Base-by-base conservation (phyloP, 1,140 invertebrate genomes). In the Zaprionus ghesquierei region DNA sequence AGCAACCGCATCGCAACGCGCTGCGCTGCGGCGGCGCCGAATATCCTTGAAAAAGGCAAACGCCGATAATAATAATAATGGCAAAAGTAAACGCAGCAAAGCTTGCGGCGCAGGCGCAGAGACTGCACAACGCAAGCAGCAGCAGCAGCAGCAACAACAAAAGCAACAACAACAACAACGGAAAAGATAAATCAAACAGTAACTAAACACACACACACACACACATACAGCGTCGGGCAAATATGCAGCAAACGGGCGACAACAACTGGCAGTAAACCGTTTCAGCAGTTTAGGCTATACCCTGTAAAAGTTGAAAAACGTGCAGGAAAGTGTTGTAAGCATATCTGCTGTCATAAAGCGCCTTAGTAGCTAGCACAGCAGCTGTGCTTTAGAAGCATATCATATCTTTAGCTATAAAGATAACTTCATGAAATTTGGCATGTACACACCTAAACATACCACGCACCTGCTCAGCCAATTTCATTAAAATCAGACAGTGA, bases 161-260 rank as follows among this genome's bases (percentile, higher is more conserved):
- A 75, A 71, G 58, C 60, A 51, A 13, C 31, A 70, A 27, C 49
- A 74, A 41, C 50, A 76, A 76, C 62, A 87, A 89, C 84, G 84
- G 84, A 89, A 89, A 89, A 89, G 77, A 89, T 89, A 89, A 89
- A 87, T 87, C 84, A 89, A 89, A 89, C 82, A 89, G 84, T 89
- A 89, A 82, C 79, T 75, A 78, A 75, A 71, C 55, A 78, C 64
- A 49, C 51, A 74, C 60, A 64, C 49, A 33, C 61, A 66, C 29
- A 64, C 60, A 64, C 69, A 72, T 65, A 75, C 63, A 71, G 73
- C 41, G 29, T n/a, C 1, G 2, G 49, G 60, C 20, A 44, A 71
- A 63, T 50, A 81, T 73, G 70, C 71, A 62, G 56, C 64, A 22
- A 22, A 2, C 51, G 38, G n/a, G 29, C 64, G 51, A 49, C 69